These are phyloP conservation scores for Ivindomyrus marchei DNA, from an alignment of 2,113 vertebrate species.

Conservation along the genomic window DNA sequence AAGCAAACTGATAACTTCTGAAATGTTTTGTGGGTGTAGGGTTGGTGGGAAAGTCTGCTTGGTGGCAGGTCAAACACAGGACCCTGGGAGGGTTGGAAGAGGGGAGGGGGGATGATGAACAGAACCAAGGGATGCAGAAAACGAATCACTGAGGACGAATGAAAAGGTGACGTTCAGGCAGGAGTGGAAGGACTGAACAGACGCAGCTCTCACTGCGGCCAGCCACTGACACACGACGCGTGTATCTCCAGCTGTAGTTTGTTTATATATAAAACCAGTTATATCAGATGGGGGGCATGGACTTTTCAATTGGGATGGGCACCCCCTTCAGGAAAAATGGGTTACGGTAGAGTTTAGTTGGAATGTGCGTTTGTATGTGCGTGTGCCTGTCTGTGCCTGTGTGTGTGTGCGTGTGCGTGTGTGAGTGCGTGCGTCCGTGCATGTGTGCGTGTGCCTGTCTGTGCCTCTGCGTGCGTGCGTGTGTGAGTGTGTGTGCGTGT, in stretches of 20 bases:
- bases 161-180: background rate
- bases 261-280: background rate
- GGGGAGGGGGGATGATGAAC: background rate
- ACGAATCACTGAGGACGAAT: background rate
- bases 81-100: background rate
- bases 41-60: background rate
- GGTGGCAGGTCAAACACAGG: background rate
- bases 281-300: background rate
- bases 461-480: too few species aligned
- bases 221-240: background rate
- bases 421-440: background rate
- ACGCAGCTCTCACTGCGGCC: background rate
- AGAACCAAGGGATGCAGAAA: background rate
- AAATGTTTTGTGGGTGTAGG: background rate
- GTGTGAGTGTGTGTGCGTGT: background rate
- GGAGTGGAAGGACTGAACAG: background rate
- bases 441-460: background rate
- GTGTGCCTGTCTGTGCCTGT: background rate
- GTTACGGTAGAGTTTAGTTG: background rate
- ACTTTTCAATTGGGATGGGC: background rate
- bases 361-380: background rate
- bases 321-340: background rate
- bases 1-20: background rate
- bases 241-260: background rate
- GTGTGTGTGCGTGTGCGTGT: too few species aligned